phyloP scores from a whole-genome alignment of 2,113 vertebrate genomes.

The Bucco capensis region DNA sequence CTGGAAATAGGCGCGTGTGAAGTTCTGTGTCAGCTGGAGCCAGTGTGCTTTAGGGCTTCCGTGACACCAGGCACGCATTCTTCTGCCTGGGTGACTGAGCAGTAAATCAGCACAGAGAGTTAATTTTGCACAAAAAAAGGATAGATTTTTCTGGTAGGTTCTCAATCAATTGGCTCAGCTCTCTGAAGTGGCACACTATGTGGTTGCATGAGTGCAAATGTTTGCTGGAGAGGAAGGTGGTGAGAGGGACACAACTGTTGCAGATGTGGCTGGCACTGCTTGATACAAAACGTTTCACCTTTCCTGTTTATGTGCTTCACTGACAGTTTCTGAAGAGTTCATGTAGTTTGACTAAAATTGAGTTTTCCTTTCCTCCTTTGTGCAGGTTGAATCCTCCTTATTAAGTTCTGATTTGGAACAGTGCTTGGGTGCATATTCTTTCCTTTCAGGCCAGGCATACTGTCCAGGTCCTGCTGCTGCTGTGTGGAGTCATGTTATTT shows the following conservation, averaged over 20 bases:
- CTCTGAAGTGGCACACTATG: neutral
- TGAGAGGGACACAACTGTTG: neutral
- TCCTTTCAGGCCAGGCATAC: neutral
- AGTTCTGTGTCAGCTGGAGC: neutral
- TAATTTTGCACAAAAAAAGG: neutral
- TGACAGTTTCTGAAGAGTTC: neutral
- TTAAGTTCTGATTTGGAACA: neutral
- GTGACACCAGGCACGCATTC: rapidly evolving
- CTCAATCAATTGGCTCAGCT: neutral
- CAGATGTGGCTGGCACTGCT: neutral
- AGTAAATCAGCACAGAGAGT: neutral
- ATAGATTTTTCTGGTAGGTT: neutral
- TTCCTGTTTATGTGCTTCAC: neutral
- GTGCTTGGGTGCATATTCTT: neutral
- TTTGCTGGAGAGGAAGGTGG: neutral
- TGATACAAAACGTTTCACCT: neutral
- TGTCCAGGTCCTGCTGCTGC: neutral
- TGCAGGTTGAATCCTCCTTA: neutral
- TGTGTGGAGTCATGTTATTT: neutral
- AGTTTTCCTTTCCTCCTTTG: neutral
- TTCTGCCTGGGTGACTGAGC: neutral
- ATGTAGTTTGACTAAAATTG: neutral
- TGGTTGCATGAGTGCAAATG: neutral
- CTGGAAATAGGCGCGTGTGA: neutral
- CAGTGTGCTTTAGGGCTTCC: neutral